Evolutionary conservation across 2,797 vertebrate species (phyloP).

Genomic region (Ateles fusciceps): DNA sequence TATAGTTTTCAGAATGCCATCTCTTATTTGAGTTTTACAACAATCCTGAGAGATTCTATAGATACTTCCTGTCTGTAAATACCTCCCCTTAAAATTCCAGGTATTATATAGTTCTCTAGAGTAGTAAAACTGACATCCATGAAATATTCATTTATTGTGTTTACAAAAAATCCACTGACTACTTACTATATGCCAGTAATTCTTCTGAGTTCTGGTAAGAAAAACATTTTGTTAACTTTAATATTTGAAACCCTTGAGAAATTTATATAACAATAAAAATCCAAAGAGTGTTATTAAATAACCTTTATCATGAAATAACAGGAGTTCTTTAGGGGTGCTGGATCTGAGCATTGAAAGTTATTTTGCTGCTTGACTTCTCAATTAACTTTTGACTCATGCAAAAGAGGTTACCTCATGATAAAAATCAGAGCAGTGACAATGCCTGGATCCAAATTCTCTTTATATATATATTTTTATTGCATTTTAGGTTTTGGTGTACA

Average conservation of each 20-base stretch:
- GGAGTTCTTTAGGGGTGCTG: accelerated
- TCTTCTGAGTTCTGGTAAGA: background rate
- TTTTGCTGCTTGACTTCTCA: background rate
- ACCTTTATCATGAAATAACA: background rate
- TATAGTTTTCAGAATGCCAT: background rate
- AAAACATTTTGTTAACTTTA: background rate
- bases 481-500: too few relatives aligned
- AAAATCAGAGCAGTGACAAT: background rate
- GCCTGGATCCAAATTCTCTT: background rate
- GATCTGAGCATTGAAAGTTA: background rate
- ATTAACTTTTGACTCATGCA: background rate
- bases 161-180: background rate
- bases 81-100: background rate
- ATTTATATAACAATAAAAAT: background rate
- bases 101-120: background rate
- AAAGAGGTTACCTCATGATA: background rate
- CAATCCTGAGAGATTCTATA: background rate
- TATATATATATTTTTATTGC: background rate
- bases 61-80: background rate
- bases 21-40: background rate
- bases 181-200: too few relatives aligned
- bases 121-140: background rate
- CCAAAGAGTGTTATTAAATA: background rate
- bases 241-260: background rate
- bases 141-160: background rate